Percentiles rank a stretch among this genome's conserved stretches.
phyloP scores from a whole-genome alignment of 2,797 vertebrate genomes.

The Antrozous pallidus region DNA sequence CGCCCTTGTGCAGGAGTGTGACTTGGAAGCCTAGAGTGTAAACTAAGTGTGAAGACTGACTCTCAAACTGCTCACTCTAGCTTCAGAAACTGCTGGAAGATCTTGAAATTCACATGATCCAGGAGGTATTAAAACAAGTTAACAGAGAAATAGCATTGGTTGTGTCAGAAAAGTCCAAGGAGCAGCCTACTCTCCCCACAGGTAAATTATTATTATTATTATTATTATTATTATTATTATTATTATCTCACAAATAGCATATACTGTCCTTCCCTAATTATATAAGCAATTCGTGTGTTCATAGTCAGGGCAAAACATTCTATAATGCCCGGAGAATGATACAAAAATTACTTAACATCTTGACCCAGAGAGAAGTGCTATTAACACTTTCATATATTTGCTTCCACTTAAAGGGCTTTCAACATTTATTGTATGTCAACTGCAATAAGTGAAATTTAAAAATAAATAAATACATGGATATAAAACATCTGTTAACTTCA shows the following conservation, averaged over 20 bases:
- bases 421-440: neutral
- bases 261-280: neutral
- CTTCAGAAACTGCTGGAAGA: constrained; percentile 87
- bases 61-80: constrained; percentile 71
- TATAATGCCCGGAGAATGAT: neutral
- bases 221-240: neutral
- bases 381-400: neutral
- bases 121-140: constrained; percentile 82
- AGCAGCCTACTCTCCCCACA: constrained; percentile 80
- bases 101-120: constrained; percentile 86
- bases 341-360: neutral
- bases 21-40: neutral
- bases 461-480: neutral
- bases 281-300: neutral
- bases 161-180: constrained; percentile 82
- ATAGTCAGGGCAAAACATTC: neutral
- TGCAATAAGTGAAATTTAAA: neutral
- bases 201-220: constrained; percentile 73
- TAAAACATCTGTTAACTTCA: neutral
- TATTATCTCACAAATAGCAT: neutral
- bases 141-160: constrained; percentile 80
- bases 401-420: neutral
- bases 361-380: neutral
- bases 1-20: neutral
- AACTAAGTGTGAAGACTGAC: neutral